phyloP scores from a whole-genome alignment of 1,140 invertebrate genomes.

The Solen grandis region DNA sequence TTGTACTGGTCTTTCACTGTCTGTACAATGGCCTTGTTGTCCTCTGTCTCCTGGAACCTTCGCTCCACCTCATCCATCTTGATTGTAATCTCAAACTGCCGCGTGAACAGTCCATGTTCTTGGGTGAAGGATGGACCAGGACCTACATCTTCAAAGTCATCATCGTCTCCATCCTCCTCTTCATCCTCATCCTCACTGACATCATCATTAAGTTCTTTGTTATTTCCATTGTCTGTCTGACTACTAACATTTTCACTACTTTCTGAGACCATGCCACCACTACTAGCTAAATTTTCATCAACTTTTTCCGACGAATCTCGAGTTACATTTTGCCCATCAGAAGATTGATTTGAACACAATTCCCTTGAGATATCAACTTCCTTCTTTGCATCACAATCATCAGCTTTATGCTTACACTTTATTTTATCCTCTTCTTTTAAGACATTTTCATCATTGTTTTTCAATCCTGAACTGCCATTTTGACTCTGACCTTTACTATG shows the following conservation, averaged over 20 bases:
- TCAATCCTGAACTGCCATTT: too few species aligned
- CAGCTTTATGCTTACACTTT: not conserved
- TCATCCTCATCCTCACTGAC: not conserved
- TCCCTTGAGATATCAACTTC: not conserved
- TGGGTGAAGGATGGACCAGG: not conserved
- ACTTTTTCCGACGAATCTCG: not conserved
- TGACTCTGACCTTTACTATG: too few species aligned
- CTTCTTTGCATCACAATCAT: not conserved
- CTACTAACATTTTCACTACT: not conserved
- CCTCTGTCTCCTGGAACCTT: slow-evolving; percentile 36
- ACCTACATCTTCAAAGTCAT: not conserved
- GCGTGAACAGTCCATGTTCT: slow-evolving; percentile 28
- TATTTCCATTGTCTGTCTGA: not conserved
- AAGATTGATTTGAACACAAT: not conserved
- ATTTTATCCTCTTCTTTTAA: not conserved
- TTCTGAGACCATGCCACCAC: not conserved
- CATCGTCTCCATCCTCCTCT: slow-evolving; percentile 4
- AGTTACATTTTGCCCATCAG: not conserved
- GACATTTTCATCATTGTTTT: too few species aligned
- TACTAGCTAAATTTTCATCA: not conserved
- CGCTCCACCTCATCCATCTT: not conserved
- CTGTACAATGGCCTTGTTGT: slow-evolving; percentile 26
- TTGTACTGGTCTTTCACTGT: slow-evolving; percentile 31
- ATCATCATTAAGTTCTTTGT: not conserved
- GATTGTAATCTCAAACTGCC: slow-evolving; percentile 34